Conservation (phyloP, 2,113 vertebrate species). For the Prinia subflava region DNA sequence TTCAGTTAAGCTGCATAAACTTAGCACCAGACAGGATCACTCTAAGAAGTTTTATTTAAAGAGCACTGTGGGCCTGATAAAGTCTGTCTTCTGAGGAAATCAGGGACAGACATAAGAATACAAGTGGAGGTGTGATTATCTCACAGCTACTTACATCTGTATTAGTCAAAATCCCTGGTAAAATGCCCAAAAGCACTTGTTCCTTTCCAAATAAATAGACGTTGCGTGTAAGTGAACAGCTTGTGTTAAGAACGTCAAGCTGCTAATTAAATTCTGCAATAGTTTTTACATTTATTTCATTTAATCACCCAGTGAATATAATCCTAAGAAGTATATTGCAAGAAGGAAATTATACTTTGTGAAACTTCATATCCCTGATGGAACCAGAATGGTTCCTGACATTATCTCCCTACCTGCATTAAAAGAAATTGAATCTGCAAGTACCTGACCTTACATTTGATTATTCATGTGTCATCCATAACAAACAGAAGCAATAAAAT, state of each 20-base stretch:
- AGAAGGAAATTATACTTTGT: background rate
- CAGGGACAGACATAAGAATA: background rate
- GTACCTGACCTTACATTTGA: background rate
- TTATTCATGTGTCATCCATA: background rate
- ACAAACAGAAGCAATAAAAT: background rate
- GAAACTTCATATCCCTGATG: background rate
- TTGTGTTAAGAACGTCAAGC: background rate
- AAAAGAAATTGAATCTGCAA: background rate
- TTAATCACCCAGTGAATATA: background rate
- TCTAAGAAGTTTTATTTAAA: background rate
- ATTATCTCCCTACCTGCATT: background rate
- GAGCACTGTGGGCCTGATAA: background rate
- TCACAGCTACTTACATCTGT: background rate
- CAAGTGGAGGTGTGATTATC: background rate
- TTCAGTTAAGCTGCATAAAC: background rate
- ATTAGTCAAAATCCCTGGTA: background rate
- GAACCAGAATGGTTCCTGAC: background rate
- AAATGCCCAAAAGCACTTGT: background rate
- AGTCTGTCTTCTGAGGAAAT: background rate
- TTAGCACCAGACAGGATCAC: background rate
- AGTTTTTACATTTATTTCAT: background rate
- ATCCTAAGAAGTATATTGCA: background rate
- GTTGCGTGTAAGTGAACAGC: background rate
- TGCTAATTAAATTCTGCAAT: constrained; percentile 10
- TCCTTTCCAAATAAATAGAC: background rate